Percentiles rank a stretch among this genome's conserved stretches.
phyloP scores from a whole-genome alignment of 2,113 vertebrate genomes.

The Rhea pennata region DNA sequence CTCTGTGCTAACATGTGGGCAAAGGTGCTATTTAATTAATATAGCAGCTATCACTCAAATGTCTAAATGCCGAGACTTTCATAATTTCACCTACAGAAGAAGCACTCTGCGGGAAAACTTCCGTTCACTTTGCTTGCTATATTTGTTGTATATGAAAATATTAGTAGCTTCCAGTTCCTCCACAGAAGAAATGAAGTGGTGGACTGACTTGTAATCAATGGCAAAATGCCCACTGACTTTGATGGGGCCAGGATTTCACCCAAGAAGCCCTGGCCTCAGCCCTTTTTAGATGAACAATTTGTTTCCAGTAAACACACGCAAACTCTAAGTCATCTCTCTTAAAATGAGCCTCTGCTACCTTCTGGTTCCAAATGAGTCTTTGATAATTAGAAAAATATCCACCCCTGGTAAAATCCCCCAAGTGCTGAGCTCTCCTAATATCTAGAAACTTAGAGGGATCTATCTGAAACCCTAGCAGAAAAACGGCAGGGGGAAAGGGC shows the following conservation, averaged over 20 bases:
- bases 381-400: background rate
- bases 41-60: background rate
- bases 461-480: background rate
- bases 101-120: background rate
- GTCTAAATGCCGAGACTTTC: background rate
- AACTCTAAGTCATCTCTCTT: constrained; percentile 20
- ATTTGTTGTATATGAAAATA: background rate
- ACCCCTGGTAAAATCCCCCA: background rate
- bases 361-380: background rate
- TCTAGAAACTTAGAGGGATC: background rate
- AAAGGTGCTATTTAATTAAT: background rate
- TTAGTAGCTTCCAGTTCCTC: background rate
- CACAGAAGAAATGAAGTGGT: background rate
- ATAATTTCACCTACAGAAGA: background rate
- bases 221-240: background rate
- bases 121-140: background rate
- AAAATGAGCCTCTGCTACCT: background rate
- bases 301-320: constrained; percentile 26
- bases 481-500: background rate
- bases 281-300: background rate
- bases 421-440: background rate
- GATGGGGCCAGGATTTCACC: background rate
- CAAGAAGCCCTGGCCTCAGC: background rate
- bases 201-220: background rate
- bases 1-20: background rate